These are phyloP conservation scores for Chaenocephalus aceratus DNA, from an alignment of 2,113 vertebrate species.

Conservation along the genomic window DNA sequence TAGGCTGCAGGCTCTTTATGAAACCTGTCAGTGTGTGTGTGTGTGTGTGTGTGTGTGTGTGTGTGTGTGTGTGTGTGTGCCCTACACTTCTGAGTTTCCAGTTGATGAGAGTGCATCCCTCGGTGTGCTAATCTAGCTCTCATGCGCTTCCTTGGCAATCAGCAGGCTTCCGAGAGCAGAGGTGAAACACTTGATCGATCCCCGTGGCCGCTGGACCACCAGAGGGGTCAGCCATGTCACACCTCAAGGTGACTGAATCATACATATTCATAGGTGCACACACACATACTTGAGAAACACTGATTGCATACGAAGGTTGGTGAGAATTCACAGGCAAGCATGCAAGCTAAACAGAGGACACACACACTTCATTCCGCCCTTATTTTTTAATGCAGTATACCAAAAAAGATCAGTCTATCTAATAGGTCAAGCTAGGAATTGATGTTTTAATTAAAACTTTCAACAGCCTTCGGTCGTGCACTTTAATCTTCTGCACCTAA, in stretches of 20 bases:
- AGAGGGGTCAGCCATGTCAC: conserved; percentile 50
- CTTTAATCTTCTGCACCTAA: conserved; percentile 40
- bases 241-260: conserved; percentile 30
- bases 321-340: not conserved
- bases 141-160: conserved; percentile 29
- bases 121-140: conserved; percentile 44
- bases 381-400: not conserved
- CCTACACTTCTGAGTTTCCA: conserved; percentile 19
- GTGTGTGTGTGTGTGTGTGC: not conserved
- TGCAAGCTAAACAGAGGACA: not conserved
- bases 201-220: not conserved
- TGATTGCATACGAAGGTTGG: not conserved
- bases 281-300: not conserved
- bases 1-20: no score
- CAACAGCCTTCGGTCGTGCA: conserved; percentile 3
- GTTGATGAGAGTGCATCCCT: conserved; percentile 27
- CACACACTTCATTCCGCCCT: not conserved
- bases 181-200: conserved; percentile 44
- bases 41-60: not conserved
- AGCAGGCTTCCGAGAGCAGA: conserved; percentile 18
- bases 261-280: not conserved
- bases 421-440: conserved; percentile 8
- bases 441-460: conserved; percentile 24
- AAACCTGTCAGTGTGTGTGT: not conserved
- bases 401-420: conserved; percentile 13